A percentile compares a stretch with the other conserved stretches of the same genome.
These are phyloP conservation scores for Coracopsis vasa DNA, from an alignment of 2,113 vertebrate genomes.

Conservation along the genomic window DNA sequence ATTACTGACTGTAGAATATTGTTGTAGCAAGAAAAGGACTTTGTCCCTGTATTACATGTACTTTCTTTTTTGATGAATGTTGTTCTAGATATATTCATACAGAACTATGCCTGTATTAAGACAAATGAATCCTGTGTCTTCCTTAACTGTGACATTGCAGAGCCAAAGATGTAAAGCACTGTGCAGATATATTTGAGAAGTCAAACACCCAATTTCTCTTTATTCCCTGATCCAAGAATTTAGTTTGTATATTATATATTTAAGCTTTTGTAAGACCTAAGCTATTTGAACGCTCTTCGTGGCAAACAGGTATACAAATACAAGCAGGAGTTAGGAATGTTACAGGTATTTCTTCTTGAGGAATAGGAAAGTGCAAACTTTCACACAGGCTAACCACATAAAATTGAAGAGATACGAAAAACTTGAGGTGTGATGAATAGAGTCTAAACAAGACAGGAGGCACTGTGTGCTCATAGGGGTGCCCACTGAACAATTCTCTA, in stretches of 20 bases:
- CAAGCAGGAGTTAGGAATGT: neutral
- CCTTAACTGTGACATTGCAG: neutral
- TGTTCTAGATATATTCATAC: neutral
- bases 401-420: neutral
- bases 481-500: neutral
- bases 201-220: neutral
- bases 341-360: neutral
- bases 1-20: neutral
- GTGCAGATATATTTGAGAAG: neutral
- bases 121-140: neutral
- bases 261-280: neutral
- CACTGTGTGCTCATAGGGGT: neutral
- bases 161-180: neutral
- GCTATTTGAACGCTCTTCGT: neutral
- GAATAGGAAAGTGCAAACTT: neutral
- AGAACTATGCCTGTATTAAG: neutral
- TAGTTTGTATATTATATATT: neutral
- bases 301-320: neutral
- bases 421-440: neutral
- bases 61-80: neutral
- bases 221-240: neutral
- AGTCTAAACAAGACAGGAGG: neutral
- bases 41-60: neutral
- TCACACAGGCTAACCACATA: neutral
- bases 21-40: neutral